These are phyloP conservation scores for Tympanuchus pallidicinctus DNA, from an alignment of 2,113 vertebrate species.

Conservation along the genomic window DNA sequence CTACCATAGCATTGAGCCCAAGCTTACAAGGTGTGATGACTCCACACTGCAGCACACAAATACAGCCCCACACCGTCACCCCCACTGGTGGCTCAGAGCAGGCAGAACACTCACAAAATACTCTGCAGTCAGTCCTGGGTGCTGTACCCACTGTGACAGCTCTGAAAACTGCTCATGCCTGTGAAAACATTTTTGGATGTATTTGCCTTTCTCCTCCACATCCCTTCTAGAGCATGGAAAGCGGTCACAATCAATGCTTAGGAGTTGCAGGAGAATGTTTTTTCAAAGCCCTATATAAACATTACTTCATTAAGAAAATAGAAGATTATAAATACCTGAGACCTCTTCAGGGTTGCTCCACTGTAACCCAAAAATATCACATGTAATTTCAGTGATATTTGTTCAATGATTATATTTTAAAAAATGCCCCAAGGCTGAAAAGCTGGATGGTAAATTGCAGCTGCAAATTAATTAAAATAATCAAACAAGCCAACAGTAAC, in stretches of 20 bases:
- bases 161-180: not conserved
- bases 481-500: slow-evolving; percentile 42
- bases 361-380: slow-evolving; percentile 34
- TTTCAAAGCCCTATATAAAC: not conserved
- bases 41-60: not conserved
- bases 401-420: not conserved
- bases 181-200: not conserved
- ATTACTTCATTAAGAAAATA: slow-evolving; percentile 42
- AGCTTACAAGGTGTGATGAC: accelerated
- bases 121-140: accelerated
- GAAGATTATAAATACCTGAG: slow-evolving; percentile 1
- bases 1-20: accelerated
- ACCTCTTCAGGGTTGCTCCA: not conserved
- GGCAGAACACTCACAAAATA: accelerated
- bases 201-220: not conserved
- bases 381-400: slow-evolving; percentile 25
- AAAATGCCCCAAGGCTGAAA: slow-evolving; percentile 9
- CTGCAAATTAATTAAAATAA: slow-evolving; percentile 67
- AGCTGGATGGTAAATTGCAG: slow-evolving; percentile 43
- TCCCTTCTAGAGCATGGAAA: not conserved
- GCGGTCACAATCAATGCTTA: not conserved
- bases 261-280: not conserved
- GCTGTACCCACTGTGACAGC: not conserved
- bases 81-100: accelerated
- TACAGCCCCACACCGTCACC: accelerated